Evolutionary conservation across 1,140 invertebrate species (phyloP), one percentile per base, ranked within the genome.

Genomic region (Arctopsyche grandis): DNA sequence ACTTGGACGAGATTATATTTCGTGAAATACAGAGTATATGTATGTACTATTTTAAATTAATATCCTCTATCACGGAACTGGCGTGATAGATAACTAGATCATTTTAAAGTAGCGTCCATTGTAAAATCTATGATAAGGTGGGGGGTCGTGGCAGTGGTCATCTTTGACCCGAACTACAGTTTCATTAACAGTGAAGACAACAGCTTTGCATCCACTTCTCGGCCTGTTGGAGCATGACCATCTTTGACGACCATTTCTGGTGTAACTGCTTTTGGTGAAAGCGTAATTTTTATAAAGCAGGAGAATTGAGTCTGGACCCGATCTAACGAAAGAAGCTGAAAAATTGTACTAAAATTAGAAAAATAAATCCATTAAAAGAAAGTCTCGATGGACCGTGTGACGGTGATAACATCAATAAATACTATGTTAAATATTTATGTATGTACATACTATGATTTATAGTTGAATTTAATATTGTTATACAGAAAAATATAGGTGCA

Each of bases 271-370:
- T 46, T 71, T 66, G 21, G 22, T 21, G 44, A 71, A 71, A 9
- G 69, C 9, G 16, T 71, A 71, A 19, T 71, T 71, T 7, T 46
- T 21, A 9, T 22, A 71, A 19, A 71, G 14, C 5, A 71, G 26
- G 4, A 71, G 44, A n/a, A 9, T n/a, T 7, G 14, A 44, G 14
- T 16, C 69, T n/a, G 9, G 5, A 9, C 12, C 10, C 5, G 69
- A 19, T 71, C 9, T 46, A 16, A 71, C 24, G 12, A 69, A 69
- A 21, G 29, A 5, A 10, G 66, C 66, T 69, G 24, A 69, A 69
- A 69, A 14, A 69, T 10, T 7, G 10, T 38, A 38, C 29, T 4
- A 38, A 38, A 38, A 38, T 38, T 38, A 38, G 29, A 7, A 1
- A 1, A 38, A 38, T 4, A 38, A 7, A 38, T 7, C 3, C 7